Evolutionary conservation across 2,888 invertebrate species (phyloP), one percentile per base, ranked within the genome.

Genomic region (Epirrhoe alternata): DNA sequence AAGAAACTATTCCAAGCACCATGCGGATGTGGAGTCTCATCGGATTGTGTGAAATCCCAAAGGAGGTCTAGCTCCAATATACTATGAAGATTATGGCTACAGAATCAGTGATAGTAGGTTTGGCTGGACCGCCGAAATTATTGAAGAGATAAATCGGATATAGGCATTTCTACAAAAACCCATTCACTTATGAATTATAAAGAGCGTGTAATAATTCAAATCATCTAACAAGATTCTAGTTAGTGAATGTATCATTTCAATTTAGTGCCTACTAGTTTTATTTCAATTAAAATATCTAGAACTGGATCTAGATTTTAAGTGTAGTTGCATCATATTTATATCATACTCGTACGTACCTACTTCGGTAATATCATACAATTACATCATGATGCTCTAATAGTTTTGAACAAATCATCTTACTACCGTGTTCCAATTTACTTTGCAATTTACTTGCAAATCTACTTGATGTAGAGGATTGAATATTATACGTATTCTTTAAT

Each of bases 41-140:
- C 55, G 60, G 68, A 68, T 68, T 68, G 59, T 68, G 53, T 47
- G 57, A 64, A 61, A 64, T 68, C 68, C 68, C 68, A 10, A 54
- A 61, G 53, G 67, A 64, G 49, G 38, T 56, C 14, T 51, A 57
- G 49, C 57, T 56, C 61, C 61, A 68, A 68, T 68, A 68, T 61
- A 64, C 68, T 53, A 35, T 33, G 50, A 35, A 68, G 53, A 64
- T 68, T 61, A 68, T 61, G 64, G 62, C 35, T 51, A 55, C 62
- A 62, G 58, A 45, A 58, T 45, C 57, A 61, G 42, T 50, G 54
- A 53, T 50, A 52, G 38, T 38, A 45, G 35, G 6, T 51, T 51
- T 52, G 10, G 52, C 53, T 47, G 53, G 60, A 61, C 60, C 33
- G 53, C 33, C 53, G 38, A 50, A 35, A 17, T 49, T 6, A 58